Evolutionary conservation across 2,888 invertebrate species (phyloP), one percentile per base, ranked within the genome.

Genomic region (Cantharis lateralis): DNA sequence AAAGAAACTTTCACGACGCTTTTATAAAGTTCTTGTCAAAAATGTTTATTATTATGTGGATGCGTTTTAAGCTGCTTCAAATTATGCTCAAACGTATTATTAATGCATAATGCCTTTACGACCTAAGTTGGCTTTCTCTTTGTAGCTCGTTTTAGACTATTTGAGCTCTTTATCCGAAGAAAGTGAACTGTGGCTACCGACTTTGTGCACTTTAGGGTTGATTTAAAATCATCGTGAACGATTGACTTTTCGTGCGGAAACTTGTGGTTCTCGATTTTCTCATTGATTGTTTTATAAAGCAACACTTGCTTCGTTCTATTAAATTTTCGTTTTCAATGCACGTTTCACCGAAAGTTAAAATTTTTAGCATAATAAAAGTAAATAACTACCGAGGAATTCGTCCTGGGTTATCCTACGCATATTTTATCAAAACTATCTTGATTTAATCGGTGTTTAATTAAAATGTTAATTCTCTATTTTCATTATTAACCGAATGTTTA

Each of bases 131-230:
- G 48, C 74, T 73, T 68, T 66, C 71, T 71, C 74, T 77, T 77
- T 77, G 77, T 77, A 71, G 71, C 20, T 26, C 68, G 71, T 71
- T 77, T 68, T 62, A 71, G 71, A 71, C 74, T 66, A 62, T 70
- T 72, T 62, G 78, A 74, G 68, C 75, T 68, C 75, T 71, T 72
- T 74, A 78, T 75, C 72, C 75, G 69, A 75, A 75, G 78, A 74
- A 77, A 77, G 71, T 63, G 68, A 64, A 26, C 68, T 26, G 77
- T 69, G 78, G 78, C 66, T 71, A 75, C 78, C 72, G 72, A 72
- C 75, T 72, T 74, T 77, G 77, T 71, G 74, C 62, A 74, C 66
- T 74, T 77, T 74, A 69, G 76, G 76, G 76, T 77, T 77, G 77
- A 77, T 77, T 78, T 78, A 70, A 78, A 78, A 78, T 68, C 74